A percentile compares a stretch with the other conserved stretches of the same genome.
These are phyloP conservation scores for Paracanthobrama guichenoti DNA, from an alignment of 2,113 vertebrate species.

Conservation along the genomic window DNA sequence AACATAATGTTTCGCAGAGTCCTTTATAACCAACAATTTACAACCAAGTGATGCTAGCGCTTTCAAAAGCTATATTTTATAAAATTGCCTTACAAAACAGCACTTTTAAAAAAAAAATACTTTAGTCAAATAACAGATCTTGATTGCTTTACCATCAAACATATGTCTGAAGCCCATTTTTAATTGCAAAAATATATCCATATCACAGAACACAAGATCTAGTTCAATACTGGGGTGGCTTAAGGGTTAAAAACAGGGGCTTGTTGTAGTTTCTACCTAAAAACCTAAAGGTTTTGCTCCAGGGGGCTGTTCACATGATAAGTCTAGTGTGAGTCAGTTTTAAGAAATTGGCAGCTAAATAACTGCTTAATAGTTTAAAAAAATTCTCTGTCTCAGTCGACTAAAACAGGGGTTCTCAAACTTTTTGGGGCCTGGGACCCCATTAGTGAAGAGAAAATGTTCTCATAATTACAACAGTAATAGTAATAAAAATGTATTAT, in stretches of 20 bases:
- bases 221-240: too few relatives aligned
- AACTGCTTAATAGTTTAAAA: not conserved
- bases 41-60: not conserved
- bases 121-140: conserved; percentile 2
- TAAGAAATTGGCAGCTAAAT: not conserved
- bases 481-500: too few relatives aligned
- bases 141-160: not conserved
- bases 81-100: not conserved
- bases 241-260: not conserved
- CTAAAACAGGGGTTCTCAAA: not conserved
- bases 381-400: not conserved
- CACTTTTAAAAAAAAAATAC: not conserved
- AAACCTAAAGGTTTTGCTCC: not conserved
- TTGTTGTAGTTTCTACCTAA: not conserved
- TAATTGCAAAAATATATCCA: not conserved
- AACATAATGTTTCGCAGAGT: not conserved
- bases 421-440: too few relatives aligned
- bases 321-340: not conserved
- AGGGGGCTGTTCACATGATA: not conserved
- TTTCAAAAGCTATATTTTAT: conserved; percentile 1
- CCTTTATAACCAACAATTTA: conserved; percentile 4
- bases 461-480: too few relatives aligned
- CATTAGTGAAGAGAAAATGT: too few relatives aligned
- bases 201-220: not conserved
- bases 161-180: not conserved